A percentile compares a stretch with the other conserved stretches of the same genome.
These are phyloP conservation scores for Ophion costatus DNA, from an alignment of 2,888 invertebrate species.

Conservation along the genomic window DNA sequence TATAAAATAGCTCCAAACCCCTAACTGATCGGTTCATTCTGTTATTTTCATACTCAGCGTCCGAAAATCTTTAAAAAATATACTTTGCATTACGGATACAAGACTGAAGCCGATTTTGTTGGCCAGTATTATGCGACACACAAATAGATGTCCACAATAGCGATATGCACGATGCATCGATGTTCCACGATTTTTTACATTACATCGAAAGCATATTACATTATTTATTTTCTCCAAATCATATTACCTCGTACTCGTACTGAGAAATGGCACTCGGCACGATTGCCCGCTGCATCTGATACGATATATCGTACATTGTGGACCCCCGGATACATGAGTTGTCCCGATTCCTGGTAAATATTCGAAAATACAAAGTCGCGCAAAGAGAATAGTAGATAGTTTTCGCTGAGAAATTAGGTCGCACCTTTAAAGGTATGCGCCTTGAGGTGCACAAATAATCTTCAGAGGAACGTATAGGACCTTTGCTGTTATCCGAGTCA, in stretches of 20 bases:
- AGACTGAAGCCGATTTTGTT: neutral
- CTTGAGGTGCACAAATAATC: neutral
- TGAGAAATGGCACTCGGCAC: slow-evolving; percentile 87
- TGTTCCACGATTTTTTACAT: neutral
- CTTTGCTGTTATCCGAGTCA: neutral
- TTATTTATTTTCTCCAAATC: slow-evolving; percentile 5
- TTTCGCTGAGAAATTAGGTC: neutral
- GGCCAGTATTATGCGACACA: neutral
- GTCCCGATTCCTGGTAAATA: slow-evolving; percentile 86
- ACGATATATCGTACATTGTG: slow-evolving; percentile 88
- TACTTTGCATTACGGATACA: no score
- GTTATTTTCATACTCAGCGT: no score
- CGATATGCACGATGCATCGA: no score
- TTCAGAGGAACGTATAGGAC: neutral
- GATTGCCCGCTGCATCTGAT: slow-evolving; percentile 87
- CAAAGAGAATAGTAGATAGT: neutral
- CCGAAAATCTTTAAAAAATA: neutral
- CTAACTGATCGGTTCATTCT: no score
- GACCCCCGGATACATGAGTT: slow-evolving; percentile 85
- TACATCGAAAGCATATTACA: neutral
- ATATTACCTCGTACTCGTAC: slow-evolving; percentile 86
- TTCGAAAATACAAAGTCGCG: slow-evolving; percentile 11
- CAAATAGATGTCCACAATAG: neutral
- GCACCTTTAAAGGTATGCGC: slow-evolving; percentile 40
- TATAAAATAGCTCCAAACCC: no score